Percentiles rank a stretch among this genome's conserved stretches.
These are phyloP conservation scores for Tringa solitaria DNA, from an alignment of 2,113 vertebrate species.

Conservation along the genomic window DNA sequence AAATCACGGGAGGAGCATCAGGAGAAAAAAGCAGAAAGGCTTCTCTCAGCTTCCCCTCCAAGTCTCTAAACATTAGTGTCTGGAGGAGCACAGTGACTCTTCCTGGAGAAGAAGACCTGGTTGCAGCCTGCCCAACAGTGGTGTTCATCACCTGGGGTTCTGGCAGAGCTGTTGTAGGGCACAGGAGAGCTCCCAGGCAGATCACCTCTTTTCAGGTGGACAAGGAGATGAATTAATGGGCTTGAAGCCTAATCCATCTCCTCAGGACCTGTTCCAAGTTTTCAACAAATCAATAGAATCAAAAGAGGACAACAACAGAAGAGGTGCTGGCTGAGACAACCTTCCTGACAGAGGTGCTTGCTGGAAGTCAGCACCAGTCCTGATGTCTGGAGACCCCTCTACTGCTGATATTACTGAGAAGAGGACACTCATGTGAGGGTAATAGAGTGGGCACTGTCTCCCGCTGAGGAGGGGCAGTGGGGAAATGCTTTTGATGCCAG, in stretches of 20 bases:
- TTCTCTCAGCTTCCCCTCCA: neutral
- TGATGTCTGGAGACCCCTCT: neutral
- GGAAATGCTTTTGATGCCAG: neutral
- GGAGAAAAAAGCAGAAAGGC: neutral
- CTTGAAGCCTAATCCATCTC: neutral
- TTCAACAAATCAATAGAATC: neutral
- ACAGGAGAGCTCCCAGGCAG: neutral
- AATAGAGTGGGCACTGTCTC: neutral
- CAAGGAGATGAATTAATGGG: neutral
- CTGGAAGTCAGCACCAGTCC: neutral
- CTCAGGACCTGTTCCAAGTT: neutral
- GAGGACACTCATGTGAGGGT: fast-evolving
- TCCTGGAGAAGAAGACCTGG: neutral
- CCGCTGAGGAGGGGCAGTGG: neutral
- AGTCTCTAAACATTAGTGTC: neutral
- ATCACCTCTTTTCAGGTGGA: neutral
- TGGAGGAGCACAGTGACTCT: neutral
- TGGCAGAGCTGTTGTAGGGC: neutral
- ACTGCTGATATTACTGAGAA: neutral
- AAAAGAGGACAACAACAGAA: neutral
- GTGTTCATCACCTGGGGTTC: fast-evolving
- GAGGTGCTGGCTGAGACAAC: neutral
- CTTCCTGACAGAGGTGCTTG: neutral
- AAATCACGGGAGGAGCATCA: neutral
- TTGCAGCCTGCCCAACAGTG: neutral